Percentiles rank a stretch among this genome's conserved stretches.
Evolutionary conservation across 1,140 invertebrate genomes (phyloP).

Genomic region (Megalonaias nervosa): DNA sequence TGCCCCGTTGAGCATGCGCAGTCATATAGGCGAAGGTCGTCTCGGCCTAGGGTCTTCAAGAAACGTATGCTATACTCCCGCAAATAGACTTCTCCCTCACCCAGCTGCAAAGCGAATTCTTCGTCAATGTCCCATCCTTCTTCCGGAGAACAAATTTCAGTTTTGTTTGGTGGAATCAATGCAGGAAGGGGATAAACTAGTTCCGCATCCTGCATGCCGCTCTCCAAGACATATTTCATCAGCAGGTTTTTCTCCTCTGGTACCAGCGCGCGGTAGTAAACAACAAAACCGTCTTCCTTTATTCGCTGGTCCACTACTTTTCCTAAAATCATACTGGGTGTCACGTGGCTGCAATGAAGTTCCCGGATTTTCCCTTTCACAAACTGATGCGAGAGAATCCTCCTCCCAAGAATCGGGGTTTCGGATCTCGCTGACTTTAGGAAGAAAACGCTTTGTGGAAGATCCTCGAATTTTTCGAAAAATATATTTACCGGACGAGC

Average conservation of each 20-base stretch:
- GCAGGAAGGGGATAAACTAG: constrained; percentile 48
- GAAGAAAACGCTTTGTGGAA: constrained; percentile 51
- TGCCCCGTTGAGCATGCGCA: constrained; percentile 54
- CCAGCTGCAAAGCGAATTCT: constrained; percentile 48
- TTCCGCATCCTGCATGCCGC: constrained; percentile 35
- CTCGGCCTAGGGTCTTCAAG: constrained; percentile 37
- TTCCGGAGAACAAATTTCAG: constrained; percentile 48
- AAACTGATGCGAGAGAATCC: constrained; percentile 52
- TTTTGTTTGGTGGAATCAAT: constrained; percentile 32
- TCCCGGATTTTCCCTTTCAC: constrained; percentile 48
- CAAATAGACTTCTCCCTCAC: constrained; percentile 50
- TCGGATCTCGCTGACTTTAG: constrained; percentile 28
- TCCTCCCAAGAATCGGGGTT: constrained; percentile 39
- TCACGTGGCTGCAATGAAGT: constrained; percentile 51
- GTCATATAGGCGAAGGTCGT: constrained; percentile 46
- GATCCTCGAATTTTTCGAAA: constrained; percentile 46
- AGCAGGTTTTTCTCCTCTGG: constrained; percentile 42
- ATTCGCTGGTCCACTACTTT: constrained; percentile 42
- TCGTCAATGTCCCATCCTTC: constrained; percentile 58
- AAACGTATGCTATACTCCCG: constrained; percentile 43
- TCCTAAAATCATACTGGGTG: constrained; percentile 48
- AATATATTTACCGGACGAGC: constrained; percentile 32
- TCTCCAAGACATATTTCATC: constrained; percentile 46
- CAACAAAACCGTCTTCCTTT: constrained; percentile 42
- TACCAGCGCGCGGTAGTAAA: constrained; percentile 43